Evolutionary conservation across 2,888 invertebrate species (phyloP), one percentile per base, ranked within the genome.

Genomic region (Chymomyza caudatula): DNA sequence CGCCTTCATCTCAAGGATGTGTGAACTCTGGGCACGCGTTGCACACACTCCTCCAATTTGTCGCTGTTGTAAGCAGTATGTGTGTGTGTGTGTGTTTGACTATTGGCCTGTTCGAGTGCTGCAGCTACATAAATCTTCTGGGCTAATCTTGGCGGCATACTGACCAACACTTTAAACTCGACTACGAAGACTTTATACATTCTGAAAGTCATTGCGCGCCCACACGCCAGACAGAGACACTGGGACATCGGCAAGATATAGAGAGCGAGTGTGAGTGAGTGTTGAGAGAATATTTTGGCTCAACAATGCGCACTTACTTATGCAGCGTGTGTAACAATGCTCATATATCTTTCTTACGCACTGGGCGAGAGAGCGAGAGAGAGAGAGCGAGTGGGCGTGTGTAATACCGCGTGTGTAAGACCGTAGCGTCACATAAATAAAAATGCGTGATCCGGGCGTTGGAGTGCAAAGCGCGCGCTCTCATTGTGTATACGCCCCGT

Each of bases 281-380:
- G 29, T 11, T 37, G 29, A 8, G 29, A 11, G 47, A 47, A 47
- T 47, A 17, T 47, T 47, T 47, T 47, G 47, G 47, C 19, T 47
- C 47, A 47, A 47, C 8, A 37, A 37, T 54, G 54, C 60, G 51
- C 25, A 57, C 49, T 74, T 68, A 66, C 43, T 68, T 74, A 74
- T 74, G 71, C 74, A 66, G 60, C 63, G 60, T 58, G 60, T 69
- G 69, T 74, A 63, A 51, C 67, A 65, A 63, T 57, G 55, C 58
- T 58, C 68, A 75, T 78, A 77, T 67, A 80, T 77, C 81, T 74
- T 75, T 65, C 52, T 65, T 20, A 54, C 67, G 57, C 54, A 65
- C 13, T 25, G 13, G 13, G 22, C 3, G 2, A 20, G 1, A 51
- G 17, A 3, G 4, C 5, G 22, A 51, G 20, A 19, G 20, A 5